Evolutionary conservation across 2,113 vertebrate species (phyloP).

Genomic region (Nipponia nippon): DNA sequence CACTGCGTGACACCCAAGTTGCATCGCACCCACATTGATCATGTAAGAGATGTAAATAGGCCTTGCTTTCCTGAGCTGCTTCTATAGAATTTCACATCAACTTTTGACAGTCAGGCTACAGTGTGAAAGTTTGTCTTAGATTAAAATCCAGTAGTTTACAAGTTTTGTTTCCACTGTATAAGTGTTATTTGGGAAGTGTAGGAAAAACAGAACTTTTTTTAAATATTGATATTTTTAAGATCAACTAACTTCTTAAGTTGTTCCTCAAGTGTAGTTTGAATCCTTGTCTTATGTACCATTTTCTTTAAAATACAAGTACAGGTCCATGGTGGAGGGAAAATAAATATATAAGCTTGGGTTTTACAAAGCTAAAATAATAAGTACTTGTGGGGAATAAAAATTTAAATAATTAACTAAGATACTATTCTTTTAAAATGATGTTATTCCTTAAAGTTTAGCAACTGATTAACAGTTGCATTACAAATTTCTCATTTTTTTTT

Average conservation of each 20-base stretch:
- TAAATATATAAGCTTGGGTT: background rate
- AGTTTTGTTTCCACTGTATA: background rate
- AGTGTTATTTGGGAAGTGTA: background rate
- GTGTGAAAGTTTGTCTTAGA: background rate
- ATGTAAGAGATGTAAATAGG: slow-evolving; percentile 51
- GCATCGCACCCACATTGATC: background rate
- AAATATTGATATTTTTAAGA: background rate
- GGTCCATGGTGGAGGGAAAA: background rate
- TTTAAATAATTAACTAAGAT: background rate
- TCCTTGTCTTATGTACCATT: background rate
- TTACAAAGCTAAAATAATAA: background rate
- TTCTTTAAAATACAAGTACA: background rate
- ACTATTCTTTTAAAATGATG: background rate
- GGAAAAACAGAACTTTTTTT: background rate
- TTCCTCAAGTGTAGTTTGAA: background rate
- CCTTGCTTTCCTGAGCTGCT: background rate
- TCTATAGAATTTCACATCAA: background rate
- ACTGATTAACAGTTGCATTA: background rate
- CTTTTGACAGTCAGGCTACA: background rate
- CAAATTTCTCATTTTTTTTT: background rate
- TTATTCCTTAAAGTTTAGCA: background rate
- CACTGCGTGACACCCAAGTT: background rate
- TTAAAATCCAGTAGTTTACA: background rate
- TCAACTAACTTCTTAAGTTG: background rate
- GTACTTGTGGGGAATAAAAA: background rate